phyloP scores from a whole-genome alignment of 2,888 invertebrate species.

The Schrankia costaestrigalis region DNA sequence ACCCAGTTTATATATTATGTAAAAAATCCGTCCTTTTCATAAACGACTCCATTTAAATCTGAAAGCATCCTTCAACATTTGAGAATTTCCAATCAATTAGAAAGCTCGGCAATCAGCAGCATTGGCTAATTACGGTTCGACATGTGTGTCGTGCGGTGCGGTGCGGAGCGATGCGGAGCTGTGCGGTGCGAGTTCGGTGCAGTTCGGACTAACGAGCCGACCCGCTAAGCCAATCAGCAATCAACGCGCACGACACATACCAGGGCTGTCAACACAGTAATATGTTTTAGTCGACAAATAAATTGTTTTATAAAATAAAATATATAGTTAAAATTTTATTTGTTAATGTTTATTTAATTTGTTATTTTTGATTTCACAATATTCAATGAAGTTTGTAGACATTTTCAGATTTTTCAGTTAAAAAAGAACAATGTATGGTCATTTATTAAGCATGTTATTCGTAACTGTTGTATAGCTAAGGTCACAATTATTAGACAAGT shows the following conservation, averaged over 20 bases:
- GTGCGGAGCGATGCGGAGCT: slow-evolving; percentile 7
- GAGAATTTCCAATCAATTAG: slow-evolving; percentile 25
- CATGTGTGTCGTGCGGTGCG: slow-evolving; percentile 13
- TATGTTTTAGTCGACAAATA: background rate
- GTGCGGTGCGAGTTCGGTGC: slow-evolving; percentile 4
- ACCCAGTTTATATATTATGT: too few species aligned
- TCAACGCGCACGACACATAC: slow-evolving; percentile 30
- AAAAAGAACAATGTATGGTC: too few species aligned
- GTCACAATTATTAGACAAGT: too few species aligned
- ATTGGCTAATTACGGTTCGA: slow-evolving; percentile 25
- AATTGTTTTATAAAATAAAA: too few species aligned
- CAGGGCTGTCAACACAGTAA: slow-evolving; percentile 4
- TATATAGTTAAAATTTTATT: too few species aligned
- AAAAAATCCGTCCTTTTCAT: background rate
- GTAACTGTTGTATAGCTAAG: too few species aligned
- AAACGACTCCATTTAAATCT: background rate
- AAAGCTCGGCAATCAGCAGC: slow-evolving; percentile 23
- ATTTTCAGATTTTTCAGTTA: too few species aligned
- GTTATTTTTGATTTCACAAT: too few species aligned
- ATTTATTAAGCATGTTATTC: too few species aligned
- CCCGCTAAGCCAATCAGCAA: slow-evolving; percentile 53
- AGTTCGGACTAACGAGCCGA: slow-evolving; percentile 38
- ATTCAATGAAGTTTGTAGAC: too few species aligned
- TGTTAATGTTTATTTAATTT: too few species aligned
- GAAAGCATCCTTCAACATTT: slow-evolving; percentile 2